phyloP scores from a whole-genome alignment of 2,797 vertebrate species.

The Syngnathus acus region DNA sequence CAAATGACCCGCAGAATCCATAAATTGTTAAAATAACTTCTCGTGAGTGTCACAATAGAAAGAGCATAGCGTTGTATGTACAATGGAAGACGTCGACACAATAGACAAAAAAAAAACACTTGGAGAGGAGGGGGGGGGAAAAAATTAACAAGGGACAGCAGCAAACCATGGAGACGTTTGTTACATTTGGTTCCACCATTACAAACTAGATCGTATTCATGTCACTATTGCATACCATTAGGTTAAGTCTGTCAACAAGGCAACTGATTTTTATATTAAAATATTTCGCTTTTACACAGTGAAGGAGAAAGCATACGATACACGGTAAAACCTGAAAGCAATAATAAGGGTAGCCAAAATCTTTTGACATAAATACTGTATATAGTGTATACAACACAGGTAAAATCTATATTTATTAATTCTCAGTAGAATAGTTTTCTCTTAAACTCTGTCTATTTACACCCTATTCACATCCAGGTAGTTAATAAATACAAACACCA shows the following conservation, averaged over 20 bases:
- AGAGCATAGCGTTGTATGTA: constrained; percentile 61
- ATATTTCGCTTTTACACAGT: constrained; percentile 46
- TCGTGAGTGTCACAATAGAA: constrained; percentile 62
- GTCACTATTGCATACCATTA: constrained; percentile 89
- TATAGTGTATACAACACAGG: constrained; percentile 25
- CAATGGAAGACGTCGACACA: constrained; percentile 69
- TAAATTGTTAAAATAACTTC: constrained; percentile 54
- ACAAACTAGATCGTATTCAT: constrained; percentile 87
- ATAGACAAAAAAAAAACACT: constrained; percentile 31
- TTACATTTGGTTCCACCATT: constrained; percentile 94
- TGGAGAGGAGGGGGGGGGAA: constrained; percentile 8
- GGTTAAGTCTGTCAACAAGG: constrained; percentile 64
- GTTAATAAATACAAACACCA: constrained; percentile 54
- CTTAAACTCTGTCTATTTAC: constrained; percentile 62
- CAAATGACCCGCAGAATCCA: constrained; percentile 59
- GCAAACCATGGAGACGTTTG: constrained; percentile 37
- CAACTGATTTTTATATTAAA: constrained; percentile 59
- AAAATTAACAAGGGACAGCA: constrained; percentile 53
- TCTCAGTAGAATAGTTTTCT: constrained; percentile 38
- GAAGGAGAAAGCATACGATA: constrained; percentile 44
- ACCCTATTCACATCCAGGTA: constrained; percentile 58
- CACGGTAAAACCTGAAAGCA: constrained; percentile 47
- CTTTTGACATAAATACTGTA: constrained; percentile 50
- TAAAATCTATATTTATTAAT: constrained; percentile 52
- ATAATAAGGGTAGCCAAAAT: constrained; percentile 45